phyloP scores from a whole-genome alignment of 2,113 vertebrate species.

The Beaufortia kweichowensis region DNA sequence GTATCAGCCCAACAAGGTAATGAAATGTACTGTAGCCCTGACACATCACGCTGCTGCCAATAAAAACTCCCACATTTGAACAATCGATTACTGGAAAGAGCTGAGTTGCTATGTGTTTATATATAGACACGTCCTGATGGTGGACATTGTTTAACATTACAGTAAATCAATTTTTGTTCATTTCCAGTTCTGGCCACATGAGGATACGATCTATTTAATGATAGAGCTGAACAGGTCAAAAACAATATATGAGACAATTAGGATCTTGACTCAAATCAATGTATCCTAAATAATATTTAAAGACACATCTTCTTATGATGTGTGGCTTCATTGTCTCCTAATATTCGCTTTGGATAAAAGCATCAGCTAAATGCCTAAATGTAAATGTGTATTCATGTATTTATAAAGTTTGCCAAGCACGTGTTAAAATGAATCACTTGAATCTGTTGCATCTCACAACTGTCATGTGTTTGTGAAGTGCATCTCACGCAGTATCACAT shows the following conservation, averaged over 20 bases:
- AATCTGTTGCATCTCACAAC: neutral
- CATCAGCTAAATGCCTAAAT: no score
- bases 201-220: neutral
- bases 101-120: conserved; percentile 22
- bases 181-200: conserved; percentile 15
- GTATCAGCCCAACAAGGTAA: neutral
- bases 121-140: conserved; percentile 14
- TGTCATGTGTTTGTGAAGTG: neutral
- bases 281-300: neutral
- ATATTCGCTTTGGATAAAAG: no score
- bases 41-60: neutral
- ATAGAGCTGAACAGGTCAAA: conserved; percentile 13
- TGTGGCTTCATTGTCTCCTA: no score
- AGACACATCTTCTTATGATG: no score
- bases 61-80: conserved; percentile 21
- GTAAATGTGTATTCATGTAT: neutral
- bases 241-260: neutral
- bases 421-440: neutral
- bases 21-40: neutral
- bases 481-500: neutral
- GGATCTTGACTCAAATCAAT: neutral
- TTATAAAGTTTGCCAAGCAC: neutral
- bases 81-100: conserved; percentile 44
- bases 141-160: conserved; percentile 25
- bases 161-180: conserved; percentile 24